phyloP scores from a whole-genome alignment of 1,140 invertebrate species.

The Pachyrhynchus sulphureomaculatus region DNA sequence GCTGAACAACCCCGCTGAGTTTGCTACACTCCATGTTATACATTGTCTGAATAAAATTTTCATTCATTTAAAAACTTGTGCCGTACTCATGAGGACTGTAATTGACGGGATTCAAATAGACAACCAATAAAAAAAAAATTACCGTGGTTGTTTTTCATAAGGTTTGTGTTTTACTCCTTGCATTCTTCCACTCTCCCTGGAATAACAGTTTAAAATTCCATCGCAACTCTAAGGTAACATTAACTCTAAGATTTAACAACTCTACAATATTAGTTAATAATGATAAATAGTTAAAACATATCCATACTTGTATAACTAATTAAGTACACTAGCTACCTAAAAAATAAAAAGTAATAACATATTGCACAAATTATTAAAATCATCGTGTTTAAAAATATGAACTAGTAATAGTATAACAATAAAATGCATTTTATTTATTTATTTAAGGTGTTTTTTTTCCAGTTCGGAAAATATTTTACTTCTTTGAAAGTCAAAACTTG shows the following conservation, averaged over 20 bases:
- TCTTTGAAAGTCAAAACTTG: no score
- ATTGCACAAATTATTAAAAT: conserved; percentile 15
- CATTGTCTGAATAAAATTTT: no score
- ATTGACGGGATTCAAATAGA: no score
- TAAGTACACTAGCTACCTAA: conserved; percentile 8
- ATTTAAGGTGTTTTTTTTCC: no score
- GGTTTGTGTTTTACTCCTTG: no score
- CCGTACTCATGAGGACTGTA: no score
- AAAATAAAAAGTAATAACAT: conserved; percentile 1
- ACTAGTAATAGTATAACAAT: conserved; percentile 1
- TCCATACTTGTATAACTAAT: conserved; percentile 4
- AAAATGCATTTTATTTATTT: not conserved
- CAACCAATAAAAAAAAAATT: no score
- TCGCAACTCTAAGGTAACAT: not conserved
- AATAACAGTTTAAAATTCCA: not conserved
- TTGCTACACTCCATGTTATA: no score
- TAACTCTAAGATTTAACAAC: not conserved
- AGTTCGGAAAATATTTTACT: not conserved
- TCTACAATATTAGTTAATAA: conserved; percentile 1
- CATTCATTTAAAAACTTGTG: no score
- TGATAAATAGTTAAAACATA: conserved; percentile 6
- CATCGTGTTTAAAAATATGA: not conserved
- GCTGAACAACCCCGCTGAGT: no score
- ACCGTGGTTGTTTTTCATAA: no score
- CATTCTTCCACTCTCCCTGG: no score